Conservation (phyloP, 2,797 vertebrate species). For the Scleropages formosus region DNA sequence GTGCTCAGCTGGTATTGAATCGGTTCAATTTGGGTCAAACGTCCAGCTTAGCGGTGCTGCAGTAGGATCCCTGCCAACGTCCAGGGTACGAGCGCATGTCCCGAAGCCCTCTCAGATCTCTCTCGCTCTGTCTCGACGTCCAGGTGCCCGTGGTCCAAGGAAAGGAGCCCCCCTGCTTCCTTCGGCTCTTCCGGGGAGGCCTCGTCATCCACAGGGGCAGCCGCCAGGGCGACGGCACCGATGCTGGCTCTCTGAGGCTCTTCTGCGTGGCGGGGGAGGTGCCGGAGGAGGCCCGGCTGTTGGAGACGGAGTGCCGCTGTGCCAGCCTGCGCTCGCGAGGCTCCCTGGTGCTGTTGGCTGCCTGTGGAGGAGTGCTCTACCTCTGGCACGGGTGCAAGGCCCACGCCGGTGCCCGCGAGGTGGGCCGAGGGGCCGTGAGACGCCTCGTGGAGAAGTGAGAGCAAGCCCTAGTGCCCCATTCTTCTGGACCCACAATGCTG, state of each 20-base stretch:
- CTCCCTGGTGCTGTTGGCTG: slow-evolving; percentile 61
- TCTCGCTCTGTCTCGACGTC: not conserved
- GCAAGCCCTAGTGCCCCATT: not conserved
- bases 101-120: not conserved
- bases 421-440: slow-evolving; percentile 60
- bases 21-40: too few relatives aligned
- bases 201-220: slow-evolving; percentile 65
- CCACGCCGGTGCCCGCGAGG: slow-evolving; percentile 60
- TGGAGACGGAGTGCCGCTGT: slow-evolving; percentile 67
- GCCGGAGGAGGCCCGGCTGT: slow-evolving; percentile 63
- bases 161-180: slow-evolving; percentile 70
- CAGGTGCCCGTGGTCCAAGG: slow-evolving; percentile 68
- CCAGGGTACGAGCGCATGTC: too few relatives aligned
- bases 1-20: too few relatives aligned
- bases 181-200: slow-evolving; percentile 75
- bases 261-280: slow-evolving; percentile 71
- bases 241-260: slow-evolving; percentile 60
- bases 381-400: slow-evolving; percentile 75
- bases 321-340: slow-evolving; percentile 70
- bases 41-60: too few relatives aligned
- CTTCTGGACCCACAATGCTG: not conserved
- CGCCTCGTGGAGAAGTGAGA: slow-evolving; percentile 63
- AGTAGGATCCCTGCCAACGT: too few relatives aligned
- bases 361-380: slow-evolving; percentile 62
- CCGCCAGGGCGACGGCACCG: slow-evolving; percentile 45